A percentile compares a stretch with the other conserved stretches of the same genome.
Conservation (phyloP, 2,113 vertebrate genomes). For the Catagonus wagneri region DNA sequence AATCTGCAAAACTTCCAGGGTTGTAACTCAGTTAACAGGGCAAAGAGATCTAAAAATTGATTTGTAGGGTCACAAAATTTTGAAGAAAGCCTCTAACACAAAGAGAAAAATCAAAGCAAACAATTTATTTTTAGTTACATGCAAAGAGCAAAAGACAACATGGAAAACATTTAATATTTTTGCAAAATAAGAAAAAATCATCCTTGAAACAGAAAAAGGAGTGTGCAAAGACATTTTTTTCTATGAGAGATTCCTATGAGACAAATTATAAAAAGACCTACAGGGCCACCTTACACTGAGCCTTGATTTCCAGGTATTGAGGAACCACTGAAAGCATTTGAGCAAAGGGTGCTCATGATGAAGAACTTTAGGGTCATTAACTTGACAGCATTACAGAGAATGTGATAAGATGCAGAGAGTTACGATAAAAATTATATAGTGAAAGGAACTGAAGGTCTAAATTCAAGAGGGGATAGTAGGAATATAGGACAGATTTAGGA, state of each 20-base stretch:
- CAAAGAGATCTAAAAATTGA: neutral
- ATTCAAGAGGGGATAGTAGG: neutral
- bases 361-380: neutral
- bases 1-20: neutral
- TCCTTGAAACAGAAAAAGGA: neutral
- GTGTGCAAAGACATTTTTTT: neutral
- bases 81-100: neutral
- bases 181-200: neutral
- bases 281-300: too few relatives aligned
- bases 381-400: neutral
- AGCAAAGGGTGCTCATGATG: neutral
- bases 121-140: neutral
- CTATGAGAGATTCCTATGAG: neutral
- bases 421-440: neutral
- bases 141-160: neutral
- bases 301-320: neutral
- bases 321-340: neutral
- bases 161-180: neutral
- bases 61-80: neutral
- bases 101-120: neutral
- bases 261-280: neutral
- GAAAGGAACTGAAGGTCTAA: neutral
- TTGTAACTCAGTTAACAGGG: neutral
- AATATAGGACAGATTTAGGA: neutral
- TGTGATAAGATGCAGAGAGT: too few relatives aligned